Evolutionary conservation across 2,797 vertebrate genomes (phyloP).

Genomic region (Pelodytes ibericus): DNA sequence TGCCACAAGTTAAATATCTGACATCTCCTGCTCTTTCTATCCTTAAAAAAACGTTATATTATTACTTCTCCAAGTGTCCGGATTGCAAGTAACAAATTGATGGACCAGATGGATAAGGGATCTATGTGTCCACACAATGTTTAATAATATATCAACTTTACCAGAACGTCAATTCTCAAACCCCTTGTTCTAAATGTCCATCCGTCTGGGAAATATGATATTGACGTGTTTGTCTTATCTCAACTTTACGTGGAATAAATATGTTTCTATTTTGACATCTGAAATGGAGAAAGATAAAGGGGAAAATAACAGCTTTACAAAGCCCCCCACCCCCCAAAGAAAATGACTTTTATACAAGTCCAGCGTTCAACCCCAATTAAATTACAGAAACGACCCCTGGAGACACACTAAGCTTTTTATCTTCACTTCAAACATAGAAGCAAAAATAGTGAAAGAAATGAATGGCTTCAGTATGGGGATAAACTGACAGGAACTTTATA

Average conservation of each 20-base stretch:
- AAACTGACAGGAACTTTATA: constrained; percentile 18
- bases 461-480: background rate
- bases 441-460: background rate
- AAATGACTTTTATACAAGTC: background rate
- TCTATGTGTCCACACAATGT: too few species aligned
- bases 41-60: background rate
- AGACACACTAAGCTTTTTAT: too few species aligned
- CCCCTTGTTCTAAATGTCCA: background rate
- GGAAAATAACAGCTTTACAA: background rate
- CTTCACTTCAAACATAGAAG: too few species aligned
- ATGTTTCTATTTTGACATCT: background rate
- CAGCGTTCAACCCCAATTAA: too few species aligned
- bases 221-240: background rate
- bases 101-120: too few species aligned
- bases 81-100: too few species aligned
- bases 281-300: too few species aligned
- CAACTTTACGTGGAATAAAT: background rate
- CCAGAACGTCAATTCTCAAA: background rate
- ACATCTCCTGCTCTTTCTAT: background rate
- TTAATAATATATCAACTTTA: too few species aligned
- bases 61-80: background rate
- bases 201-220: background rate
- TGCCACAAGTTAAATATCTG: background rate
- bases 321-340: background rate
- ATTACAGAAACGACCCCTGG: too few species aligned